Base-by-base conservation (phyloP, 2,797 vertebrate genomes). In the Sebastes itinus region DNA sequence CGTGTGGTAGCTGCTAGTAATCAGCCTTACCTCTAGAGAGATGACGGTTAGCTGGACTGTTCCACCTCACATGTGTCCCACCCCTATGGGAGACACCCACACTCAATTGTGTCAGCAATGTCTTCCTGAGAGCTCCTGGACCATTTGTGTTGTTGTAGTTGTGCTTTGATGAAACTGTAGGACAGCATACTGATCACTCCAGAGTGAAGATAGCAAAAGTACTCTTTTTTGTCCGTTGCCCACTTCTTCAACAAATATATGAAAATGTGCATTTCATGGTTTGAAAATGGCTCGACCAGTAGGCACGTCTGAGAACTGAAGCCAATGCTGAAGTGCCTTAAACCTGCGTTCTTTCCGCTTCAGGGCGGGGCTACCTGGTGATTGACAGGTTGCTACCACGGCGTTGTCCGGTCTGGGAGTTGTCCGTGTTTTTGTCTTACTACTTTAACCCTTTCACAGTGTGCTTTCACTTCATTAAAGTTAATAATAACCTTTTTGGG, bases 1-100 rank as follows among this genome's bases (percentile, higher is more conserved):
- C 4, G 16, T 64, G 49, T 56, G 32, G 49, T 70, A 52, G 32
- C 27, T 72, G 77, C 72, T 66, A 20, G 68, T 81, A 68, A 84
- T 83, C 49, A 62, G 58, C 35, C 16, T 6, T 22, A 46, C 58
- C 71, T 82, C 42, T 61, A 71, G 8, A 68, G 49, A 71, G n/a
- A 72, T 63, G 38, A 28, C 25, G 20, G 42, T 42, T 73, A 76
- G 75, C 23, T 72, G 61, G 16, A 22, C 46, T 61, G 58, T 59
- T 71, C 56, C 22, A 42, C 62, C 67, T 79, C 22, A 64, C 28
- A 64, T 42, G 38, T 42, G 25, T 6, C 9, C 20, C 2, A 79
- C 28, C 64, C 72, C 46, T 25, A 7, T 67, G 35, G 72, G 67
- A 78, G 64, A 66, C 67, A 32, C 30, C 55, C 35, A 25, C 3